Conservation (phyloP, 2,888 invertebrate species). For the Amorpha juglandis region DNA sequence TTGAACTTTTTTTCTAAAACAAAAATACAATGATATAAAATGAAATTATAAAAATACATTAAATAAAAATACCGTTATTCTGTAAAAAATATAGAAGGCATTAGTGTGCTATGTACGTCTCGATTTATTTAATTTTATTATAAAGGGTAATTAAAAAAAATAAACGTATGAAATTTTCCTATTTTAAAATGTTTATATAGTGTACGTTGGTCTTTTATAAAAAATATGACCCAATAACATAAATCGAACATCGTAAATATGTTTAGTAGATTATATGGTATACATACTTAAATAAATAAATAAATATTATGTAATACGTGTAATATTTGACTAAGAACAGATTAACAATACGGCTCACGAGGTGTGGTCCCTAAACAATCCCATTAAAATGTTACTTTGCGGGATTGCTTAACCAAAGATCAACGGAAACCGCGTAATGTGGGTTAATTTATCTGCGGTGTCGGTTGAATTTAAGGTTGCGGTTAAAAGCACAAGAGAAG, state of each 20-base stretch:
- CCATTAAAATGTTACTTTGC: conserved; percentile 48
- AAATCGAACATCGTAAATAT: no score
- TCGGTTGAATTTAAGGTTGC: conserved; percentile 39
- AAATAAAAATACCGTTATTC: neutral
- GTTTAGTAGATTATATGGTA: no score
- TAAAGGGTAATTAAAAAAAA: neutral
- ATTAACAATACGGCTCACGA: neutral
- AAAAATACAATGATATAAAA: neutral
- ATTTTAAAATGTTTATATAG: neutral
- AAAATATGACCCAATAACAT: no score
- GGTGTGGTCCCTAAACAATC: conserved; percentile 32
- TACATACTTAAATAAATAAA: no score
- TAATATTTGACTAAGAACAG: neutral
- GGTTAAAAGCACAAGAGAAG: conserved; percentile 36
- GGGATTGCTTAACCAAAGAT: conserved; percentile 60
- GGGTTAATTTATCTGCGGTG: conserved; percentile 62
- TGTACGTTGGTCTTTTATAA: no score
- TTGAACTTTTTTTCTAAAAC: neutral
- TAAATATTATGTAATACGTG: no score
- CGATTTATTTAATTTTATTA: neutral
- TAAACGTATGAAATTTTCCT: neutral
- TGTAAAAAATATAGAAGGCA: neutral
- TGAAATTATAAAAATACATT: neutral
- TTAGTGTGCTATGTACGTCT: neutral
- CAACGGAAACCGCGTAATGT: conserved; percentile 59